A percentile compares a stretch with the other conserved stretches of the same genome.
phyloP scores from a whole-genome alignment of 2,797 vertebrate species.

The Dromococcyx pavoninus region DNA sequence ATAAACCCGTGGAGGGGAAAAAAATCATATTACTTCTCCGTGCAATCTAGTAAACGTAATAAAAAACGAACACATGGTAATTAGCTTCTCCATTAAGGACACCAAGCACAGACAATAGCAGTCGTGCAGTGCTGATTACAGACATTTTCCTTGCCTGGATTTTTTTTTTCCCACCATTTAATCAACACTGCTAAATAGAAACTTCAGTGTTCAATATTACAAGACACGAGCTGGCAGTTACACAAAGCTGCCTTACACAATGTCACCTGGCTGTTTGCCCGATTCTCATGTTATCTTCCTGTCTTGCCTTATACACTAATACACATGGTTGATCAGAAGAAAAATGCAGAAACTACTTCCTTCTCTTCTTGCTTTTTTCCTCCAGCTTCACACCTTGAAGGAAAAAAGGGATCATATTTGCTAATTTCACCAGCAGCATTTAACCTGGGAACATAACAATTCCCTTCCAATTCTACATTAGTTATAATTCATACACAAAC shows the following conservation, averaged over 20 bases:
- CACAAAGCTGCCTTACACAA: conserved; percentile 28
- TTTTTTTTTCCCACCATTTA: conserved; percentile 70
- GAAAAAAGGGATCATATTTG: conserved; percentile 49
- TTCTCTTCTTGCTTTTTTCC: conserved; percentile 48
- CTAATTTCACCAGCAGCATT: conserved; percentile 33
- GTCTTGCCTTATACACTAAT: conserved; percentile 46
- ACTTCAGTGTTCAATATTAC: conserved; percentile 54
- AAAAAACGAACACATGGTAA: conserved; percentile 69
- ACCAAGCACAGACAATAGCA: conserved; percentile 68
- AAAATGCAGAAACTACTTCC: conserved; percentile 47
- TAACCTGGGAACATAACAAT: conserved; percentile 25
- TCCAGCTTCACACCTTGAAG: conserved; percentile 45
- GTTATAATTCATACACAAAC: conserved; percentile 42
- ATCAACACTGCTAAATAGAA: conserved; percentile 68
- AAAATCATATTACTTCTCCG: conserved; percentile 59
- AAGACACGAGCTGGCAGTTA: conserved; percentile 56
- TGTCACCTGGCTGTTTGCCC: conserved; percentile 40
- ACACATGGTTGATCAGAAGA: conserved; percentile 40
- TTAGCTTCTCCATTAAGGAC: conserved; percentile 70
- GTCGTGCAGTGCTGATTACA: conserved; percentile 65
- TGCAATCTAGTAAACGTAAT: conserved; percentile 57
- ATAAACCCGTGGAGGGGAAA: conserved; percentile 31
- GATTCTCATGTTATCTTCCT: conserved; percentile 19
- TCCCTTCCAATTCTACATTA: conserved; percentile 2
- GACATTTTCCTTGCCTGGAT: conserved; percentile 67